Evolutionary conservation across 2,888 invertebrate genomes (phyloP).

Genomic region (Rhyacophila evoluta): DNA sequence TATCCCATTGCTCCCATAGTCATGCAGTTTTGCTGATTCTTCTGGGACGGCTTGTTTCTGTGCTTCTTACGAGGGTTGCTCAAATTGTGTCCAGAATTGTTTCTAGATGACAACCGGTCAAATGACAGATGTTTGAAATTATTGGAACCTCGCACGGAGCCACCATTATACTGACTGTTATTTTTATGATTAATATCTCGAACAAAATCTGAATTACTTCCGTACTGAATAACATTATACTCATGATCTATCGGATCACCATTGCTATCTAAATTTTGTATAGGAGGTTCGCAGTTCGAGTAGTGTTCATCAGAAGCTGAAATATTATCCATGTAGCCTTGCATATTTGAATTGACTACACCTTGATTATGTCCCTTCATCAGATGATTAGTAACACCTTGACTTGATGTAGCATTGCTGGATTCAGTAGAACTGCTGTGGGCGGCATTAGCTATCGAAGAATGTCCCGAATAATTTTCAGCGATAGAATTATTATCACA

Average conservation of each 20-base stretch:
- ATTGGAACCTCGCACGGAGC: slow-evolving; percentile 67
- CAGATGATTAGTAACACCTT: slow-evolving; percentile 68
- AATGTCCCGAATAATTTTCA: slow-evolving; percentile 74
- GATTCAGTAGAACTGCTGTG: slow-evolving; percentile 70
- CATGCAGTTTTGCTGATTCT: slow-evolving; percentile 71
- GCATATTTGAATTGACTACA: slow-evolving; percentile 42
- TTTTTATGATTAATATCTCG: slow-evolving; percentile 71
- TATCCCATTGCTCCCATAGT: slow-evolving; percentile 74
- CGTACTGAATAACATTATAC: slow-evolving; percentile 70
- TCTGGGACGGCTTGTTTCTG: slow-evolving; percentile 63
- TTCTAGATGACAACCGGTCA: slow-evolving; percentile 67
- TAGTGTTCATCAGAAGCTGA: slow-evolving; percentile 69
- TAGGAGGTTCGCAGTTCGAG: slow-evolving; percentile 69
- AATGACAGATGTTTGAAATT: slow-evolving; percentile 69
- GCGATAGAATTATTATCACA: slow-evolving; percentile 75
- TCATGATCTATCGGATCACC: slow-evolving; percentile 67
- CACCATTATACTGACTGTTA: slow-evolving; percentile 59
- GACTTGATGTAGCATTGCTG: slow-evolving; percentile 68
- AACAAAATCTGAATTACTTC: slow-evolving; percentile 67
- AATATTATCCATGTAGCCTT: slow-evolving; percentile 67
- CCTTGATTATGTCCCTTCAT: slow-evolving; percentile 67
- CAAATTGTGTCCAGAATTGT: slow-evolving; percentile 62
- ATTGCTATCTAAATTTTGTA: slow-evolving; percentile 65
- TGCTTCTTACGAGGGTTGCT: slow-evolving; percentile 68
- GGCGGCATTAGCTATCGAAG: slow-evolving; percentile 70